Evolutionary conservation across 2,888 invertebrate species (phyloP).

Genomic region (Orgyia antiqua): DNA sequence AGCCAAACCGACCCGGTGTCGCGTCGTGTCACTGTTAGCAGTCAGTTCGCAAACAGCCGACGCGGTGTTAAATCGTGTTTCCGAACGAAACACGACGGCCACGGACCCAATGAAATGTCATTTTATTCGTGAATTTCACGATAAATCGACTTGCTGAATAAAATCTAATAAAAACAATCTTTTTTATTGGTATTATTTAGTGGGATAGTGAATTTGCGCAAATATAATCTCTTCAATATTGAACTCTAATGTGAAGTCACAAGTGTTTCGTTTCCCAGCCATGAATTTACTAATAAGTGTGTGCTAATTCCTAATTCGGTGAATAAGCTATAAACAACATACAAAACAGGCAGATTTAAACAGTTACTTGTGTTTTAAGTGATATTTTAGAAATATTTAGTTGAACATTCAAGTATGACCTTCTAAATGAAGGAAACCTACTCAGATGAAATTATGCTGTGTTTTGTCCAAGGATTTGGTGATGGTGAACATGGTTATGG

Average conservation of each 20-base stretch:
- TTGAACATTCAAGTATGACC: slow-evolving; percentile 44
- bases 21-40: too few species aligned
- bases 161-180: too few species aligned
- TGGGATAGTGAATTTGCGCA: slow-evolving; percentile 16
- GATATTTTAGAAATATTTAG: slow-evolving; percentile 19
- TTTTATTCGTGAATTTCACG: slow-evolving; percentile 29
- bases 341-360: too few species aligned
- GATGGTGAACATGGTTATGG: slow-evolving; percentile 52
- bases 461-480: slow-evolving; percentile 83
- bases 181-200: not conserved
- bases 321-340: slow-evolving; percentile 12
- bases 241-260: slow-evolving; percentile 7
- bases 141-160: slow-evolving; percentile 1
- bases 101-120: slow-evolving; percentile 54
- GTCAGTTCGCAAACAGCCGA: slow-evolving; percentile 60
- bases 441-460: slow-evolving; percentile 81
- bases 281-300: too few species aligned
- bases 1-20: slow-evolving; percentile 25
- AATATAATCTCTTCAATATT: slow-evolving; percentile 8
- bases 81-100: slow-evolving; percentile 41
- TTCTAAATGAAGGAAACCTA: slow-evolving; percentile 73
- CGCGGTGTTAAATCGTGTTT: slow-evolving; percentile 48
- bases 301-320: slow-evolving; percentile 12
- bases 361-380: slow-evolving; percentile 29
- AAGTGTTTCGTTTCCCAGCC: slow-evolving; percentile 2